Evolutionary conservation across 1,140 invertebrate genomes (phyloP).

Genomic region (Nymphalis io): DNA sequence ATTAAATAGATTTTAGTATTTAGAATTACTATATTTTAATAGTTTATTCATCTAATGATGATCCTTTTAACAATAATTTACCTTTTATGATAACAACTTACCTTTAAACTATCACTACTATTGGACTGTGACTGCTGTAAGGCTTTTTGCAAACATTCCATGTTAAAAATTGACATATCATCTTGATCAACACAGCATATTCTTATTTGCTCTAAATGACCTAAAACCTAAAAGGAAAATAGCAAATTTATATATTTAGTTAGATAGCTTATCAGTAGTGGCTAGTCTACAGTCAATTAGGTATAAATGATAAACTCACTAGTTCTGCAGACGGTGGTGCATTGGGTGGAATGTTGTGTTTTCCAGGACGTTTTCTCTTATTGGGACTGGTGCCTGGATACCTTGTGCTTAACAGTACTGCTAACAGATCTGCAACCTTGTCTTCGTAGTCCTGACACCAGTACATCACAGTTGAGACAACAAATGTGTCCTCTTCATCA

Average conservation of each 20-base stretch:
- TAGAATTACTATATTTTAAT: too few relatives aligned
- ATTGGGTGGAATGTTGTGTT: conserved; percentile 83
- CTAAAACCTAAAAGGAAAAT: conserved; percentile 86
- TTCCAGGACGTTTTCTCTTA: conserved; percentile 91
- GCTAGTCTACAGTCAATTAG: neutral
- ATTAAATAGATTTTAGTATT: too few relatives aligned
- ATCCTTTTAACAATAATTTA: too few relatives aligned
- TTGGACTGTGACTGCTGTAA: conserved; percentile 89
- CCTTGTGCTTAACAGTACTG: conserved; percentile 87
- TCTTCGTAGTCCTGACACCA: conserved; percentile 96
- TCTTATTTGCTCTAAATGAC: conserved; percentile 95
- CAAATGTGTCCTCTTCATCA: conserved; percentile 90
- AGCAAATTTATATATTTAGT: conserved; percentile 5
- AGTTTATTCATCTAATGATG: too few relatives aligned
- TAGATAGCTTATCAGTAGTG: conserved; percentile 11
- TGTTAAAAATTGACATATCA: conserved; percentile 85
- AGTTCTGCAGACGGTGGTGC: conserved; percentile 82
- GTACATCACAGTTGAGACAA: conserved; percentile 93
- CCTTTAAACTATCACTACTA: conserved; percentile 88
- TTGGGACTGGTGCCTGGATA: conserved; percentile 93
- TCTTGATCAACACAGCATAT: conserved; percentile 84
- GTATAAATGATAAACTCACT: conserved; percentile 58
- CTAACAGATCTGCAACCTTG: conserved; percentile 92
- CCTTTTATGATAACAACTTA: neutral
- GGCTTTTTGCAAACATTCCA: conserved; percentile 94